Base-by-base conservation (phyloP, 2,888 invertebrate genomes). In the Rhodophaea formosa region DNA sequence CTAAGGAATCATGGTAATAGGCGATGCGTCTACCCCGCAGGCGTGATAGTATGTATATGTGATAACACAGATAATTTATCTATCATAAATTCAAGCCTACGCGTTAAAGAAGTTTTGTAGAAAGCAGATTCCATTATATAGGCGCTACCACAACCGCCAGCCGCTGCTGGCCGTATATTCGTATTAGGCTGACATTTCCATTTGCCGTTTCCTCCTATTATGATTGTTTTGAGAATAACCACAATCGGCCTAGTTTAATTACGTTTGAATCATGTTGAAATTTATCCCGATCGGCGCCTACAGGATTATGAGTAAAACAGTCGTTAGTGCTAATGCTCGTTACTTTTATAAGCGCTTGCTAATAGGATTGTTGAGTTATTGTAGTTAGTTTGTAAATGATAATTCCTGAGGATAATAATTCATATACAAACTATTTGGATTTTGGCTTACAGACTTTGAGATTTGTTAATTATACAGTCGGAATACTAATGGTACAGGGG, bases 141-240 rank as follows among this genome's bases (percentile, higher is more conserved):
- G 23, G 23, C 23, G 23, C 23, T 23, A 23, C 23, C 10, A 7
- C 32, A 8, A 7, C 8, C 1, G 32, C 10, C 32, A 6, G 14
- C 1, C 32, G 15, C 15, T 12, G 35, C 17, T 35, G 63, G 66
- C 64, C 71, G 71, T 80, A 75, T 72, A 68, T 79, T 60, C 63
- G 69, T 68, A 80, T 80, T 80, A 79, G 60, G 64, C 63, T 72
- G 79, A 79, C 78, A 76, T 71, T 73, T 63, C 69, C 65, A 74
- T 74, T 75, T 67, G 70, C 66, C 65, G 68, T 71, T 68, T 68
- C 66, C 65, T 64, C 59, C 61, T 69, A 66, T 72, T 75, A 70
- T 72, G 70, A 77, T 69, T 72, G 73, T 74, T 77, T 69, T 43
- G 58, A 59, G 63, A 73, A 64, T 57, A 61, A 53, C 59, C 16